Base-by-base conservation (phyloP, 2,113 vertebrate genomes). In the Micromys minutus region DNA sequence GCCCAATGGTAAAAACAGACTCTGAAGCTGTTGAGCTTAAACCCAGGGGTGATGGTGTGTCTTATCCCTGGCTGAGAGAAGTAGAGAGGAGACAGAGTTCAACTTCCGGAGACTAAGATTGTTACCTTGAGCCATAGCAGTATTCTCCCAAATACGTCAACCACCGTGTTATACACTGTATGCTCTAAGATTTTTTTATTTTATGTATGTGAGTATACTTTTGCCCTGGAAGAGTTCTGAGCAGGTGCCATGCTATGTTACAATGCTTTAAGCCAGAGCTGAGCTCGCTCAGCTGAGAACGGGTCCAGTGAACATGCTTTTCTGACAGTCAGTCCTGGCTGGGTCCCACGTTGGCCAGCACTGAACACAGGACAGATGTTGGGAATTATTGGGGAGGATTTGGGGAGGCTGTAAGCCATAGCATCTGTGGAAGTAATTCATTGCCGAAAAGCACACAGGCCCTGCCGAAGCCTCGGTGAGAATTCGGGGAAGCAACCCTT, bases 201-300 rank as follows among this genome's bases (percentile, higher is more conserved):
- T 63, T 31, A 63, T 29, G 26, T 63, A 31, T 2, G 31, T 63
- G 10, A 63, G 26, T 63, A 31, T 80, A 72, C 89, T 92, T 98
- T 97, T 98, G 92, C 98, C 97, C 97, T 97, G 97, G 97, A 97
- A 94, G 76, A 87, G 75, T 95, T 96, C 95, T 97, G 88, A 98
- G 96, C 98, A 99, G 98, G 98, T 99, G 98, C 98, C 98, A 98
- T 98, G 98, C 75, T 55, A 1, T 0, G 1, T 96, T 59, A 8
- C 39, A 2, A 95, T 22, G 85, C 92, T 95, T 97, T 97, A 89
- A 96, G 92, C 87, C 72, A 93, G 97, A 97, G 74, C 94, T 95
- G 77, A 4, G 96, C 87, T 17, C 24, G 94, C 96, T 98, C 97
- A 97, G 97, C 98, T 98, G 97, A 89, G 98, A 97, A 97, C 96